Conservation (phyloP, 2,113 vertebrate genomes). For the Naja naja region DNA sequence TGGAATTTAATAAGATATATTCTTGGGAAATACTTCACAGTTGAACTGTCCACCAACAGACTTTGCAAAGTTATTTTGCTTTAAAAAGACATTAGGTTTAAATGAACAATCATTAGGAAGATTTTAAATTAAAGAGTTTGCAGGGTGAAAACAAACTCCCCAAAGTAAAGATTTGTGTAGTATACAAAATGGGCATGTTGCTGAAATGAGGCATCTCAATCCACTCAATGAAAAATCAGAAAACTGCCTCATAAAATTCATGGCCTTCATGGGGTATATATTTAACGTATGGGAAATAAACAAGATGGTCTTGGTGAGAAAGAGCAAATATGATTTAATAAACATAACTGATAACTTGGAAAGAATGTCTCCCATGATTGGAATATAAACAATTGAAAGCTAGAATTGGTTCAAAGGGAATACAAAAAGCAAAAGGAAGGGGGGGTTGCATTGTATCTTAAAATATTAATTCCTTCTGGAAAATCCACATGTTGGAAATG, state of each 20-base stretch:
- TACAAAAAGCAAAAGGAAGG: background rate
- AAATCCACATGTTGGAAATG: background rate
- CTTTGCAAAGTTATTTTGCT: slow-evolving; percentile 15
- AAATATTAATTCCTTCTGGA: background rate
- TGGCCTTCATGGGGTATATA: background rate
- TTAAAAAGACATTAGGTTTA: slow-evolving; percentile 6
- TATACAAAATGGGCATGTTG: background rate
- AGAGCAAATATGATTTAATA: background rate
- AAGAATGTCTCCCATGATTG: background rate
- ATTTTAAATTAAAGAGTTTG: background rate
- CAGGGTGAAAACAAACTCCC: background rate
- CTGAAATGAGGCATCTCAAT: background rate
- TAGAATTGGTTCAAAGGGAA: background rate
- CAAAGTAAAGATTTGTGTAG: background rate
- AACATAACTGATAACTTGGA: background rate
- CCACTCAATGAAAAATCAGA: background rate
- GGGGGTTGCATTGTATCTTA: background rate
- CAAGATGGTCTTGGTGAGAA: background rate
- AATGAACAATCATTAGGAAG: background rate
- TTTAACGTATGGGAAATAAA: background rate
- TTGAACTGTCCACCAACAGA: background rate
- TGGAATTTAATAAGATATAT: slow-evolving; percentile 38
- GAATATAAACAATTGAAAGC: background rate
- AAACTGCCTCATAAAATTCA: background rate
- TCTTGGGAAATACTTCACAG: slow-evolving; percentile 10